These are phyloP conservation scores for Atherinosoma microstoma DNA, from an alignment of 2,797 vertebrate species.

Conservation along the genomic window DNA sequence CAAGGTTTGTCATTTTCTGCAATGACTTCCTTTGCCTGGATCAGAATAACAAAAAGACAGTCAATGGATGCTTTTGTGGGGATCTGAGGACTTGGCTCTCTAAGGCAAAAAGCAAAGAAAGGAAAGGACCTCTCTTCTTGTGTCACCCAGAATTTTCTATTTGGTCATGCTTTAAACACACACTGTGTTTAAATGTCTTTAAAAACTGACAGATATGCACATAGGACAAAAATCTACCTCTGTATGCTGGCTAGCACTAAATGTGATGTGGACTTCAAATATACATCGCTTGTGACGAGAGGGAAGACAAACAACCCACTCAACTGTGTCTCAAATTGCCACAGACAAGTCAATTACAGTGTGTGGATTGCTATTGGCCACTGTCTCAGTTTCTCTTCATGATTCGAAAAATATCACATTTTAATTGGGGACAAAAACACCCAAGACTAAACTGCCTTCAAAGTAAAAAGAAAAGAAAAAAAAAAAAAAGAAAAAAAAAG, in stretches of 20 bases:
- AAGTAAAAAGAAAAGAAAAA: slow-evolving; percentile 59
- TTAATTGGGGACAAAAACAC: slow-evolving; percentile 78
- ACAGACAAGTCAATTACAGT: slow-evolving; percentile 73
- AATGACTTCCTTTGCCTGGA: slow-evolving; percentile 65
- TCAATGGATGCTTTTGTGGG: slow-evolving; percentile 47
- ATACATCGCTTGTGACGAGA: slow-evolving; percentile 83
- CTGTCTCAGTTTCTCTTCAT: slow-evolving; percentile 68
- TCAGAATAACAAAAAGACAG: slow-evolving; percentile 76
- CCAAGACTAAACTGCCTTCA: slow-evolving; percentile 81
- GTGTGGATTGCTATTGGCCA: slow-evolving; percentile 66
- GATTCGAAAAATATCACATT: slow-evolving; percentile 70
- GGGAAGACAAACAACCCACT: slow-evolving; percentile 83
- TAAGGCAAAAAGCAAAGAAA: slow-evolving; percentile 85
- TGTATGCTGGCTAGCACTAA: slow-evolving; percentile 81
- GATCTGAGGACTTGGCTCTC: slow-evolving; percentile 73
- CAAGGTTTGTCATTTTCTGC: slow-evolving; percentile 66
- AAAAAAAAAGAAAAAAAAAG: slow-evolving; percentile 56
- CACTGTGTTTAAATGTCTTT: slow-evolving; percentile 72
- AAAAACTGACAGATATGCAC: slow-evolving; percentile 85
- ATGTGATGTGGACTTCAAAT: slow-evolving; percentile 75
- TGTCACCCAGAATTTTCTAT: slow-evolving; percentile 80
- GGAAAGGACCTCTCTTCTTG: slow-evolving; percentile 79
- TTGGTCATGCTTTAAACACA: slow-evolving; percentile 88
- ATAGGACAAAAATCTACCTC: slow-evolving; percentile 82
- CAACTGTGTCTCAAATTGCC: slow-evolving; percentile 84